Conservation (phyloP, 2,888 invertebrate genomes). For the Sphaeridia pumilis region DNA sequence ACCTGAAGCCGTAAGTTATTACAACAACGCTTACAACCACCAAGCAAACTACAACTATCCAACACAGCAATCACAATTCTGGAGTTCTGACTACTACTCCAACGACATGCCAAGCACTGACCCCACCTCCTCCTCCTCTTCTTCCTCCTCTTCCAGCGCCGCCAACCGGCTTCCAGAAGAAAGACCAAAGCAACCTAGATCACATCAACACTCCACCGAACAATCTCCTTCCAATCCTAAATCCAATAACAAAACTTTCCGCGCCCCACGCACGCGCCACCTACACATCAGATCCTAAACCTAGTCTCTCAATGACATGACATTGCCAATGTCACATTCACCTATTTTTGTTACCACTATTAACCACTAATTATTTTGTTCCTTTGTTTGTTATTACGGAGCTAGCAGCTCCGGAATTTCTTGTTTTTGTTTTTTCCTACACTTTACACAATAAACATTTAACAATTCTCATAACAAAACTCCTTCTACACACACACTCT, state of each 20-base stretch:
- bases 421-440: not conserved
- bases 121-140: not conserved
- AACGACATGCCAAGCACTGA: too few relatives aligned
- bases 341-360: not conserved
- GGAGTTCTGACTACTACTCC: not conserved
- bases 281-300: not conserved
- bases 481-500: not conserved
- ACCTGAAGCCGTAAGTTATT: constrained; percentile 12
- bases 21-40: not conserved
- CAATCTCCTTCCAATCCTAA: too few relatives aligned
- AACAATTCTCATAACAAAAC: too few relatives aligned
- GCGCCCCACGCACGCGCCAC: not conserved
- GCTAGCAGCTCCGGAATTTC: not conserved
- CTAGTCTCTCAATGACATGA: too few relatives aligned
- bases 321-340: not conserved
- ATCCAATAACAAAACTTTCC: not conserved
- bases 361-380: not conserved
- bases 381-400: not conserved
- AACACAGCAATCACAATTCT: not conserved
- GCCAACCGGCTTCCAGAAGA: too few relatives aligned
- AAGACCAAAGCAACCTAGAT: not conserved
- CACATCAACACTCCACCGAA: not conserved
- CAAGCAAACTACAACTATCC: too few relatives aligned
- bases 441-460: not conserved
- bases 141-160: not conserved